Evolutionary conservation across 1,140 invertebrate species (phyloP).

Genomic region (Bradysia coprophila): DNA sequence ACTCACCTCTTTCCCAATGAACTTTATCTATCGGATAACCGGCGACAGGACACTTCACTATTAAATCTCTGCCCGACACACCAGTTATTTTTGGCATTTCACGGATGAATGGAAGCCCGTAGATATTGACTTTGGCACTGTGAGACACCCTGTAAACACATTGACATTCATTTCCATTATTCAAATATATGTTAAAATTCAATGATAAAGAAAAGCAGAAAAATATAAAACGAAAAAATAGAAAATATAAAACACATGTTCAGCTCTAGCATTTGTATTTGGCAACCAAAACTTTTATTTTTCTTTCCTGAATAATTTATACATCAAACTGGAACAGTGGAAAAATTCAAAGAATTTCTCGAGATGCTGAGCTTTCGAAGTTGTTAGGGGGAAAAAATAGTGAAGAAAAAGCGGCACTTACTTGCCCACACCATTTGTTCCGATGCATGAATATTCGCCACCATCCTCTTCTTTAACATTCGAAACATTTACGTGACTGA

Average conservation of each 20-base stretch:
- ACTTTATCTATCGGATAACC: constrained; percentile 81
- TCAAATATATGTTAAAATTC: too few species aligned
- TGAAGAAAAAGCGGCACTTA: constrained; percentile 11
- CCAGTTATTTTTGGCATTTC: constrained; percentile 82
- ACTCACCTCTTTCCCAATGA: constrained; percentile 71
- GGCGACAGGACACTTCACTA: constrained; percentile 81
- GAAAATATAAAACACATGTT: not conserved
- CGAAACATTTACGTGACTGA: constrained; percentile 88
- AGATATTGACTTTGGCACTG: constrained; percentile 75
- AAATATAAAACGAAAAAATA: constrained; percentile 1
- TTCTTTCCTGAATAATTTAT: too few species aligned
- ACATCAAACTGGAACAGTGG: too few species aligned
- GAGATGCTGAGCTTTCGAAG: too few species aligned
- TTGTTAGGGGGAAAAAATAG: not conserved
- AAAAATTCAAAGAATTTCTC: too few species aligned
- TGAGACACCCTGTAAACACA: constrained; percentile 37
- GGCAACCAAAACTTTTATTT: too few species aligned
- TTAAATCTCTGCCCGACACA: constrained; percentile 65
- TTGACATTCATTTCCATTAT: not conserved
- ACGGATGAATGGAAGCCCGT: constrained; percentile 73
- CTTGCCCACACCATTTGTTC: constrained; percentile 58
- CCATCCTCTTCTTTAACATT: constrained; percentile 76
- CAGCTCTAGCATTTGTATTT: not conserved
- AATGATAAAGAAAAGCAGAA: not conserved
- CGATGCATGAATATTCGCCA: constrained; percentile 76